A percentile compares a stretch with the other conserved stretches of the same genome.
Evolutionary conservation across 2,113 vertebrate species (phyloP).

Genomic region (Daphoenositta chrysoptera): DNA sequence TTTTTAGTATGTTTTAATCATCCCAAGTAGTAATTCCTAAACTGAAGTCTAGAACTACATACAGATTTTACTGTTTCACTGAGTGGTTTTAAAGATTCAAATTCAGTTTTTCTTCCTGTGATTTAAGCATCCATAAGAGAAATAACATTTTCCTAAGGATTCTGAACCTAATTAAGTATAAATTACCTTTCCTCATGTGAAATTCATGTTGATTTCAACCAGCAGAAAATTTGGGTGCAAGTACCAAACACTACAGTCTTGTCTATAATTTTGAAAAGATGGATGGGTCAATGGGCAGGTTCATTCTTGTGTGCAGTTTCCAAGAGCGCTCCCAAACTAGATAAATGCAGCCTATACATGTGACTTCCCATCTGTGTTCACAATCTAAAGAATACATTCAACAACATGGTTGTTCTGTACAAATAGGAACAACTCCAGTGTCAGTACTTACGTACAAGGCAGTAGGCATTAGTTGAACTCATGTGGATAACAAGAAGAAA

Average conservation of each 20-base stretch:
- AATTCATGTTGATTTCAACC: neutral
- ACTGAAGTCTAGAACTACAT: neutral
- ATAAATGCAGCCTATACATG: neutral
- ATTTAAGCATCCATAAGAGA: neutral
- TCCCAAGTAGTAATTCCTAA: neutral
- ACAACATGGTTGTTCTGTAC: neutral
- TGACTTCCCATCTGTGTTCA: neutral
- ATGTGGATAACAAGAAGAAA: neutral
- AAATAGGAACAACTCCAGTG: neutral
- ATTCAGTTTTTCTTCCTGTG: neutral
- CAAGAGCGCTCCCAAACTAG: neutral
- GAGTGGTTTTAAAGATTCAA: neutral
- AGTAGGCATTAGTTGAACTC: neutral
- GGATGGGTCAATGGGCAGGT: neutral
- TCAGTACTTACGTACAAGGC: neutral
- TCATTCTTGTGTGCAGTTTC: neutral
- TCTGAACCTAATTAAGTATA: neutral
- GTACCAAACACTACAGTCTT: neutral
- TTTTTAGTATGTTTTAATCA: conserved; percentile 16
- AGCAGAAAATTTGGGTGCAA: neutral
- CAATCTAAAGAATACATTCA: neutral
- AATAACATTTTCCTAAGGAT: neutral
- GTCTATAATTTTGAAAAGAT: neutral
- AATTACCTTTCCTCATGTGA: neutral
- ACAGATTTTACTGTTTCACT: neutral